Conservation (phyloP, 2,797 vertebrate genomes). For the Mastacembelus armatus region DNA sequence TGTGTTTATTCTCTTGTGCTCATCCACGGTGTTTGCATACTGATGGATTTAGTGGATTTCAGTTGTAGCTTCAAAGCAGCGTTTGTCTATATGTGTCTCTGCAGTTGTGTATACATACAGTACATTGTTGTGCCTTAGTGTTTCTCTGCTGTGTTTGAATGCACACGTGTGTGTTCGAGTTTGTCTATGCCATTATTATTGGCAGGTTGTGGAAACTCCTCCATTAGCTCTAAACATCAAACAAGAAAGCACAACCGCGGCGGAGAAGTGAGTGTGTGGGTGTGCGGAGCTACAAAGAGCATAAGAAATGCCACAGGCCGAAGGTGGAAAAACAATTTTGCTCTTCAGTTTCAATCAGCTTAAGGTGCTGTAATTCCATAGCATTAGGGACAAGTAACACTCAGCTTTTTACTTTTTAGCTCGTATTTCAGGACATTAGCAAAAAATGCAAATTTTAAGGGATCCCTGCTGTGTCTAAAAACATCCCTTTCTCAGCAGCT, state of each 20-base stretch:
- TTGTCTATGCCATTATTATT: slow-evolving; percentile 4
- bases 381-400: neutral
- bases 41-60: neutral
- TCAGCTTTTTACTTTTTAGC: slow-evolving; percentile 10
- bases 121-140: too few species aligned
- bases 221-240: slow-evolving; percentile 48
- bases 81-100: neutral
- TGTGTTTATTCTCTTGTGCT: neutral
- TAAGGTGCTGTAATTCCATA: neutral
- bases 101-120: neutral
- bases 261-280: slow-evolving; percentile 34
- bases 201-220: slow-evolving; percentile 9
- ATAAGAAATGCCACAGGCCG: slow-evolving; percentile 29
- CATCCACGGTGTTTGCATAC: slow-evolving; percentile 2
- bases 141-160: neutral
- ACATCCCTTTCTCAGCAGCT: neutral
- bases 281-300: slow-evolving; percentile 58
- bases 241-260: slow-evolving; percentile 11
- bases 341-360: neutral
- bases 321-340: slow-evolving; percentile 4
- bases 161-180: neutral
- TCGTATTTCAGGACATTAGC: neutral
- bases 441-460: neutral
- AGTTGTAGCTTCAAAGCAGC: neutral
- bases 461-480: neutral